Conservation (phyloP, 1,140 invertebrate species). For the Frieseomelitta varia region DNA sequence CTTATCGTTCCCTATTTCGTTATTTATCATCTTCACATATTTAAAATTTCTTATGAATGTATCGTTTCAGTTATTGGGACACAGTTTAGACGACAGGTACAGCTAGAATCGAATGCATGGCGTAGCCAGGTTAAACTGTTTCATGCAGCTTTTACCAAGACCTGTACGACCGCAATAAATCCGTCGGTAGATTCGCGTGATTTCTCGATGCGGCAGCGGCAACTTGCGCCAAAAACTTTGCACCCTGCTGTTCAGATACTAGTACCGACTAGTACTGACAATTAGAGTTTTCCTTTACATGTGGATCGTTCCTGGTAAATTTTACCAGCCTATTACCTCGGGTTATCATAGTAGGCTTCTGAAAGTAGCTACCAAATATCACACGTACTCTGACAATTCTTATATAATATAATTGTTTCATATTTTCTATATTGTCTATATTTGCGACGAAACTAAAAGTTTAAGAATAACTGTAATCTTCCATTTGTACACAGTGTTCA, state of each 20-base stretch:
- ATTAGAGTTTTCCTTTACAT: not conserved
- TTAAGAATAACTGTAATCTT: no score
- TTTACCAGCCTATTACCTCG: not conserved
- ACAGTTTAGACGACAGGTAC: not conserved
- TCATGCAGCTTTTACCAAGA: conserved; percentile 12
- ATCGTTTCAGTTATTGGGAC: not conserved
- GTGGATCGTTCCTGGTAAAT: not conserved
- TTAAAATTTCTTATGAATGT: not conserved
- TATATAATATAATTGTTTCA: no score
- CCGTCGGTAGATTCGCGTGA: conserved; percentile 30
- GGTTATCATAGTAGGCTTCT: not conserved
- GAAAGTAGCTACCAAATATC: not conserved
- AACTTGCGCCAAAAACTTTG: conserved; percentile 17
- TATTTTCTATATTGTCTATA: no score
- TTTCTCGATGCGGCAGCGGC: conserved; percentile 10
- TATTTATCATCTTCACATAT: no score
- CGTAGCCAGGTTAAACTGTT: conserved; percentile 12
- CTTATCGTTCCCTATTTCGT: no score
- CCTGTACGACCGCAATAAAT: conserved; percentile 36
- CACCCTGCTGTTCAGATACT: conserved; percentile 10
- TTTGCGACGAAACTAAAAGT: no score
- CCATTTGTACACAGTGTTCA: not conserved
- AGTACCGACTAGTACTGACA: not conserved
- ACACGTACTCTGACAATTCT: no score
- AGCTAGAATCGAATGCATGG: conserved; percentile 4